Evolutionary conservation across 2,888 invertebrate species (phyloP).

Genomic region (Ectemnius cavifrons): DNA sequence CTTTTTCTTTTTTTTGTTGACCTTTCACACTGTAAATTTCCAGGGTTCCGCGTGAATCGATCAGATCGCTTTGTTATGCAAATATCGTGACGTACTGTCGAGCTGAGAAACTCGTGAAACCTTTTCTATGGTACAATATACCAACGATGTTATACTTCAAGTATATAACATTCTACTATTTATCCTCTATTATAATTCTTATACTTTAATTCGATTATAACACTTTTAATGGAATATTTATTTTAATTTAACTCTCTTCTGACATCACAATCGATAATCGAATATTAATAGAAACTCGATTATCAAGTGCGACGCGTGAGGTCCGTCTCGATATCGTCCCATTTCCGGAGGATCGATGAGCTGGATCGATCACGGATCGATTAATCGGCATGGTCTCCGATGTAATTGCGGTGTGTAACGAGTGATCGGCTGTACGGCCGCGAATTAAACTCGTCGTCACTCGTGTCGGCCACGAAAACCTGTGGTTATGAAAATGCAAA

Average conservation of each 20-base stretch:
- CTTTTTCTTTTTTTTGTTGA: slow-evolving; percentile 23
- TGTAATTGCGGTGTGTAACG: slow-evolving; percentile 3
- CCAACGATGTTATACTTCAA: too few species aligned
- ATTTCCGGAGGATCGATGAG: slow-evolving; percentile 35
- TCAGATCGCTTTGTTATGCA: slow-evolving; percentile 47
- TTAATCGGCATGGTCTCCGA: neutral
- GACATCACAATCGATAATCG: too few species aligned
- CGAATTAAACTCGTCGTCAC: neutral
- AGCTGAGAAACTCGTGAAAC: too few species aligned
- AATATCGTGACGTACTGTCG: slow-evolving; percentile 17
- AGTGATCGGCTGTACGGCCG: neutral
- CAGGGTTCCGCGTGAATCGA: slow-evolving; percentile 42
- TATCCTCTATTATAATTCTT: too few species aligned
- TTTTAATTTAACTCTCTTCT: too few species aligned
- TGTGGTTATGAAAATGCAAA: slow-evolving; percentile 9
- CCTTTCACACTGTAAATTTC: slow-evolving; percentile 41
- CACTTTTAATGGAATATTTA: too few species aligned
- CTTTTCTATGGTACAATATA: too few species aligned
- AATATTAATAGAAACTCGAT: neutral
- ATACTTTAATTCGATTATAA: too few species aligned
- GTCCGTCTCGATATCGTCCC: slow-evolving; percentile 25
- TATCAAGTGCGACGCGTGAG: slow-evolving; percentile 27
- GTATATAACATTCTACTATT: too few species aligned
- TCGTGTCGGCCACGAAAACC: neutral
- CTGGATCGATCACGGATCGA: neutral